Percentiles rank a stretch among this genome's conserved stretches.
Conservation (phyloP, 2,888 invertebrate genomes). For the Caenorhabditis parvicauda region DNA sequence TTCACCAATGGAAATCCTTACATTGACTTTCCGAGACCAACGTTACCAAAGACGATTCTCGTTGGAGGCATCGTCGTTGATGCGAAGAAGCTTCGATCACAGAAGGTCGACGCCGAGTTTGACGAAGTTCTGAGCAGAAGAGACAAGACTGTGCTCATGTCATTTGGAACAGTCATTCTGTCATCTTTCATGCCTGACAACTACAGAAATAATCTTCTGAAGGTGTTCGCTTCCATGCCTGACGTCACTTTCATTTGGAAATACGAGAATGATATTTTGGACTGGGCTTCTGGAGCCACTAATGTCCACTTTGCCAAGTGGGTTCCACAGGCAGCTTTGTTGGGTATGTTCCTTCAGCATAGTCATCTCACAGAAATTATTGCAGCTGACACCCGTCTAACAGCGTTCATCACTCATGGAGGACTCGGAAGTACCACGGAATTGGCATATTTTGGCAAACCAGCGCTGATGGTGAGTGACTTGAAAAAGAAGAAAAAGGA, state of each 20-base stretch:
- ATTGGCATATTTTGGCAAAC: slow-evolving; percentile 25
- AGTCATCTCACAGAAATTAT: background rate
- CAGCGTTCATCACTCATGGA: slow-evolving; percentile 28
- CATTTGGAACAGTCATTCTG: slow-evolving; percentile 26
- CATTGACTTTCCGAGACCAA: slow-evolving; percentile 23
- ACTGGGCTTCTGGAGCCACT: slow-evolving; percentile 11
- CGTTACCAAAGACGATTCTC: slow-evolving; percentile 22
- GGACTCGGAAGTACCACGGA: slow-evolving; percentile 29
- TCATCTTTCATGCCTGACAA: slow-evolving; percentile 24
- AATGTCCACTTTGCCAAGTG: slow-evolving; percentile 24
- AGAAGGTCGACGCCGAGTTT: slow-evolving; percentile 14
- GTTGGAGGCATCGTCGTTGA: slow-evolving; percentile 31
- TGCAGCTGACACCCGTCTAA: slow-evolving; percentile 23
- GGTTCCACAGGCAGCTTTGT: slow-evolving; percentile 23
- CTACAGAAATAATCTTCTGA: slow-evolving; percentile 16
- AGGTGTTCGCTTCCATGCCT: slow-evolving; percentile 20
- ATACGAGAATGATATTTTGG: slow-evolving; percentile 25
- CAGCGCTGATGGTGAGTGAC: slow-evolving; percentile 15
- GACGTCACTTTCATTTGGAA: slow-evolving; percentile 32
- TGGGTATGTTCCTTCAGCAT: slow-evolving; percentile 8
- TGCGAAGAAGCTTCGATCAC: slow-evolving; percentile 11
- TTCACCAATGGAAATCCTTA: slow-evolving; percentile 25
- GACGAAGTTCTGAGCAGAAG: slow-evolving; percentile 12
- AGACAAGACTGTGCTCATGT: slow-evolving; percentile 19
- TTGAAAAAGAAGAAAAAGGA: background rate